Evolutionary conservation across 2,888 invertebrate genomes (phyloP).

Genomic region (Nymphalis urticae): DNA sequence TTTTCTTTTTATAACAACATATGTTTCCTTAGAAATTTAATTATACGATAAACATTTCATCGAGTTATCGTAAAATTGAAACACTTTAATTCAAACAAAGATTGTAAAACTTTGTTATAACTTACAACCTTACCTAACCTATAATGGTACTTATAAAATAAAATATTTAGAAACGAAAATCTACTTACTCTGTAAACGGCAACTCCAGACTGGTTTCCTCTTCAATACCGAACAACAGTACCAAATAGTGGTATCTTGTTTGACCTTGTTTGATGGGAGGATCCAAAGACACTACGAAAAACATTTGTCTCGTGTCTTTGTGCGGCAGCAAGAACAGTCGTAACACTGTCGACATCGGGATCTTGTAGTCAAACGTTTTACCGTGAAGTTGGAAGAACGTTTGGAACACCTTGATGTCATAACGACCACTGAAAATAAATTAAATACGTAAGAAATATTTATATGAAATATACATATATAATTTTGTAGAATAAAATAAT

Average conservation of each 20-base stretch:
- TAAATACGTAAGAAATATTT: conserved; percentile 21
- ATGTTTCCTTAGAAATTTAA: not conserved
- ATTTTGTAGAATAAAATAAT: not conserved
- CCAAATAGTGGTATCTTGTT: conserved; percentile 98
- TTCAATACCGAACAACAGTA: conserved; percentile 96
- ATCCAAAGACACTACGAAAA: conserved; percentile 98
- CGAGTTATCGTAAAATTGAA: no score
- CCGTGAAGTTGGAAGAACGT: conserved; percentile 85
- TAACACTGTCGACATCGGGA: conserved; percentile 97
- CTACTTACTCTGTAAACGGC: conserved; percentile 92
- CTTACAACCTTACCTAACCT: no score
- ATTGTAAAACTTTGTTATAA: no score
- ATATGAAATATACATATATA: conserved; percentile 6
- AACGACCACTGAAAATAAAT: conserved; percentile 89
- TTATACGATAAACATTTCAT: no score
- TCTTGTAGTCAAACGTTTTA: conserved; percentile 99
- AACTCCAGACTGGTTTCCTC: conserved; percentile 96
- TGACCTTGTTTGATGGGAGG: conserved; percentile 99
- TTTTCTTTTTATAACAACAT: not conserved
- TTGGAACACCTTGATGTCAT: conserved; percentile 97
- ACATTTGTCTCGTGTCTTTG: conserved; percentile 98
- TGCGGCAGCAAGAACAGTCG: conserved; percentile 97
- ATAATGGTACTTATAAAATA: no score
- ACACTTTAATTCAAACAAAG: no score
- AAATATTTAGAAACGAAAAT: not conserved